Evolutionary conservation across 2,113 vertebrate genomes (phyloP), one percentile per base, ranked within the genome.

Genomic region (Hyla sarda): DNA sequence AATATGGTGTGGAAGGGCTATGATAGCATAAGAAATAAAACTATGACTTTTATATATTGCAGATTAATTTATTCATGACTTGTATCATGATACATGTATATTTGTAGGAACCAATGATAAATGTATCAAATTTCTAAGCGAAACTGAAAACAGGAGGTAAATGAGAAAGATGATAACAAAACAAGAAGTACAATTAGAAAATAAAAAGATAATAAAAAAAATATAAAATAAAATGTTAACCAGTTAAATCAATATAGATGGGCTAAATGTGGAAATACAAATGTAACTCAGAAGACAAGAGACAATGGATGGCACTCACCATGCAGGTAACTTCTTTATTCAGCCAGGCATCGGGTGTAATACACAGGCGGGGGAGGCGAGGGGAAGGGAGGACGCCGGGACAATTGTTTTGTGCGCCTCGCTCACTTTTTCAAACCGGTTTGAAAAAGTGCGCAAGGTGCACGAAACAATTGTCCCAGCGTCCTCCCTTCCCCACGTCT

Each of bases 11-110:
- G 25, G 11, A 32, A 30, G 14, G 62, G 30, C 65, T 32, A 34
- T 32, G 65, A 34, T 69, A 69, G 17, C 16, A 69, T 34, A 69
- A 69, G 6, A 69, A 69, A 69, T 0, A 9, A 34, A 34, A 69
- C 34, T 69, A 69, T 69, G 65, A 34, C 30, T 69, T 65, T 65
- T 69, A 69, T 69, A 19, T 34, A 34, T 32, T 9, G 34, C 65
- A 69, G 28, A 69, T 69, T 69, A 34, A 69, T 69, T 32, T 69
- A 69, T 69, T 69, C 65, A 69, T 69, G 30, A 19, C 30, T 69
- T 34, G 30, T 8, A 69, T 34, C 30, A 32, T 69, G 65, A 14
- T 69, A 69, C 6, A 69, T 69, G 65, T 69, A 34, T 69, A 69
- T 69, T 69, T 19, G 19, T 32, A 32, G 30, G 30, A 69, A 69